A percentile compares a stretch with the other conserved stretches of the same genome.
phyloP scores from a whole-genome alignment of 2,797 vertebrate species.

The Poeciliopsis infans region DNA sequence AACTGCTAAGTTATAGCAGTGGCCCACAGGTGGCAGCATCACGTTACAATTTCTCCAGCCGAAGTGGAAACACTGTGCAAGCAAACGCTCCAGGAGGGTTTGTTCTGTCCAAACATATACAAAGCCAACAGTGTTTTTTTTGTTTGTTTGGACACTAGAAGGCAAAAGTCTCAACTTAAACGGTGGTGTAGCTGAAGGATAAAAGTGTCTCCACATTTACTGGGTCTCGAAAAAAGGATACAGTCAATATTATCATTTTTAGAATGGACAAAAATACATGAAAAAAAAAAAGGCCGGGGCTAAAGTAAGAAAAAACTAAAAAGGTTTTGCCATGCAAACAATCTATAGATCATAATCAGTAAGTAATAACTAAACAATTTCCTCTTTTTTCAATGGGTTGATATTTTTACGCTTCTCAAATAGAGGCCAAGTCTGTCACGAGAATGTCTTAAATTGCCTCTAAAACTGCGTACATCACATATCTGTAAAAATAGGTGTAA shows the following conservation, averaged over 20 bases:
- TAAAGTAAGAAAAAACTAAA: not conserved
- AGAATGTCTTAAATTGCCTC: not conserved
- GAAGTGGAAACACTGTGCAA: not conserved
- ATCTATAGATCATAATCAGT: not conserved
- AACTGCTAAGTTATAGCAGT: not conserved
- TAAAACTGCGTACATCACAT: not conserved
- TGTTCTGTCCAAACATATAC: slow-evolving; percentile 1
- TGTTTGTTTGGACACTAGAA: slow-evolving; percentile 54
- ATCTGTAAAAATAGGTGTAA: no score
- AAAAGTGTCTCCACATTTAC: not conserved
- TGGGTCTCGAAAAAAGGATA: not conserved
- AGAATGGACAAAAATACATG: not conserved
- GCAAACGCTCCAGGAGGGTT: not conserved
- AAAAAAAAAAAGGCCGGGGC: not conserved
- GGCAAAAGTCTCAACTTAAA: slow-evolving; percentile 36
- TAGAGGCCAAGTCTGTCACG: not conserved
- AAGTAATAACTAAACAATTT: not conserved
- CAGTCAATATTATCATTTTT: not conserved
- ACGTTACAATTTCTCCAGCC: not conserved
- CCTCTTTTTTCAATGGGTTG: not conserved
- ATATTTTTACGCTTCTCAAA: not conserved
- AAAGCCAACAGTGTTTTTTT: no score
- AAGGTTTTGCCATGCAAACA: not conserved
- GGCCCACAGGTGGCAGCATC: not conserved
- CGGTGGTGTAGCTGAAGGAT: not conserved